phyloP scores from a whole-genome alignment of 92 coral and sea anemone genomes.

The Plumapathes pennacea region DNA sequence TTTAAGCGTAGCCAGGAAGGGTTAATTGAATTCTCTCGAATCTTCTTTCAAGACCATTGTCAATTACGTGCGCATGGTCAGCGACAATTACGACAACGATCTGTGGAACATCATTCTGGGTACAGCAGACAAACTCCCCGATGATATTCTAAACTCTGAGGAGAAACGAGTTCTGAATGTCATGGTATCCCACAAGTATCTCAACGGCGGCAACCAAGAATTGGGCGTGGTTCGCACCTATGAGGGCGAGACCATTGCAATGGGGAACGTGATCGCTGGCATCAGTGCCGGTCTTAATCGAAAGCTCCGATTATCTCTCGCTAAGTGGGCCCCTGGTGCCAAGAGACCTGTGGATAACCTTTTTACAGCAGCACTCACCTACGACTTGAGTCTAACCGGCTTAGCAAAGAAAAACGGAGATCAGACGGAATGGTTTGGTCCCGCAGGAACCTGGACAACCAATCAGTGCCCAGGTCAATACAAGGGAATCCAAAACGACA shows the following conservation, averaged over 20 bases:
- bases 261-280: conserved; percentile 74
- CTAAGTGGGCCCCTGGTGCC: conserved; percentile 41
- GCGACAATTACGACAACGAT: conserved; percentile 26
- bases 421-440: conserved; percentile 26
- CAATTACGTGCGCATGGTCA: conserved; percentile 44
- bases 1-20: too few relatives aligned
- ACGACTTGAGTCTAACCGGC: conserved; percentile 34
- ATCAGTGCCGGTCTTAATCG: conserved; percentile 69
- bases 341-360: conserved; percentile 57
- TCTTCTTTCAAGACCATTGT: conserved; percentile 5
- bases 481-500: neutral
- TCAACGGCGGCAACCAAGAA: neutral
- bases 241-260: conserved; percentile 57
- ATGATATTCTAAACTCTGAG: conserved; percentile 11
- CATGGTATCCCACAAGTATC: conserved; percentile 20
- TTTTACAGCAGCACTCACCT: conserved; percentile 63
- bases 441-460: conserved; percentile 49
- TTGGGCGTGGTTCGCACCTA: conserved; percentile 64
- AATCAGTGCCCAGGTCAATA: conserved; percentile 40
- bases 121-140: conserved; percentile 28
- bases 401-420: conserved; percentile 13
- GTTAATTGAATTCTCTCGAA: too few relatives aligned
- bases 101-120: conserved; percentile 43
- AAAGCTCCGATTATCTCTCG: conserved; percentile 33
- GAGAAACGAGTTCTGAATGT: conserved; percentile 35